These are phyloP conservation scores for Micrasema minimum DNA, from an alignment of 1,140 invertebrate species.

Conservation along the genomic window DNA sequence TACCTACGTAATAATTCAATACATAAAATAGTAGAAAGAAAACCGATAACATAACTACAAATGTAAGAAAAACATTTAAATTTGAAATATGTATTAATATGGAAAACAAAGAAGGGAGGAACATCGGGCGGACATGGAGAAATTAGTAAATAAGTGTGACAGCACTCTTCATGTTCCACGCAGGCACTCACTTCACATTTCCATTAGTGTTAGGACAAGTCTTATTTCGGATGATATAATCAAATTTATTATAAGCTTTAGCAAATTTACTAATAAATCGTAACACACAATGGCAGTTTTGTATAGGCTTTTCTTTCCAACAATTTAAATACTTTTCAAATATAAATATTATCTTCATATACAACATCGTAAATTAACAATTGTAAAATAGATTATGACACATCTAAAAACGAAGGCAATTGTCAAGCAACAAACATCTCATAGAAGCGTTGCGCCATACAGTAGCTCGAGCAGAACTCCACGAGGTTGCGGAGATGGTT, in stretches of 20 bases:
- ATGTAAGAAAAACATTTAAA: neutral
- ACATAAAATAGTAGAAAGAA: neutral
- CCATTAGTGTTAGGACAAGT: constrained; percentile 24
- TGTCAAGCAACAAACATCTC: constrained; percentile 32
- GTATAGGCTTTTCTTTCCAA: constrained; percentile 28
- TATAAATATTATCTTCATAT: constrained; percentile 36
- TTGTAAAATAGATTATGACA: constrained; percentile 37
- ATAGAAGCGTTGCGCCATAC: neutral
- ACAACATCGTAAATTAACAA: constrained; percentile 35
- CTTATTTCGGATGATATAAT: constrained; percentile 14
- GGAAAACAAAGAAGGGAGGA: too few species aligned
- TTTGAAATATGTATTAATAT: neutral
- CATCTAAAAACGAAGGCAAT: constrained; percentile 33
- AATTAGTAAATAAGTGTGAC: neutral
- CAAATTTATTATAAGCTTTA: constrained; percentile 29
- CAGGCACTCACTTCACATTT: constrained; percentile 26
- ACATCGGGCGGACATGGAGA: neutral
- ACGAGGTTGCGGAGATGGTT: constrained; percentile 6
- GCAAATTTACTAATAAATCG: constrained; percentile 21
- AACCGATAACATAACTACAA: neutral
- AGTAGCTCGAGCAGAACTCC: too few species aligned
- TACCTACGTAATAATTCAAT: neutral
- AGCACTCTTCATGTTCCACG: constrained; percentile 5
- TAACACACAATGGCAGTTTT: constrained; percentile 37
- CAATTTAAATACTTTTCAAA: constrained; percentile 29